These are phyloP conservation scores for Nemopilema nomurai DNA, from an alignment of 30 jellyfish, hydroid and myxozoan genomes.

Conservation along the genomic window DNA sequence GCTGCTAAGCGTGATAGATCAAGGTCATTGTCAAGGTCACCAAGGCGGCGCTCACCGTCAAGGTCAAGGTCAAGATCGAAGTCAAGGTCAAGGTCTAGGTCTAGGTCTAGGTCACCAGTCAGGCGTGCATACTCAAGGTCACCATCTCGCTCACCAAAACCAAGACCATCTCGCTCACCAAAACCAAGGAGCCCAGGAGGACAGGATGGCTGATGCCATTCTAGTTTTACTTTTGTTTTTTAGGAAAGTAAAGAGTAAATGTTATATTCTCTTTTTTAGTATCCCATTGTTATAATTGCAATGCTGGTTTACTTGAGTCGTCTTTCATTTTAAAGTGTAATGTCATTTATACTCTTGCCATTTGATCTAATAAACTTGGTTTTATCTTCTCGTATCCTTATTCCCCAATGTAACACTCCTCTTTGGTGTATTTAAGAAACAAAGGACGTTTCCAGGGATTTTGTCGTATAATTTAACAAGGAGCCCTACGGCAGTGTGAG, in stretches of 20 bases:
- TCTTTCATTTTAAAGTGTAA: too few species aligned
- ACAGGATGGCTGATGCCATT: slow-evolving; percentile 9
- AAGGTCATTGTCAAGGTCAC: slow-evolving; percentile 63
- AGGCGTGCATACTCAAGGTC: slow-evolving; percentile 62
- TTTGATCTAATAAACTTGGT: too few species aligned
- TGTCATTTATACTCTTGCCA: too few species aligned
- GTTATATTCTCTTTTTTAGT: background rate
- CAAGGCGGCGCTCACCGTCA: slow-evolving; percentile 51
- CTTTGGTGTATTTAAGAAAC: too few species aligned
- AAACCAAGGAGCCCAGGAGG: slow-evolving; percentile 51
- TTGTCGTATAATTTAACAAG: too few species aligned
- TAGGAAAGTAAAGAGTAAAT: background rate
- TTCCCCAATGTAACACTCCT: too few species aligned
- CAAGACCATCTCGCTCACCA: slow-evolving; percentile 70
- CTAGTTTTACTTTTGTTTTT: background rate
- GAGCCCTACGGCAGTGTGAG: too few species aligned
- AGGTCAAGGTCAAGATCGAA: slow-evolving; percentile 19
- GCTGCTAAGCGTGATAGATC: slow-evolving; percentile 52
- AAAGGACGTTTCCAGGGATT: too few species aligned
- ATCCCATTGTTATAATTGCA: background rate
- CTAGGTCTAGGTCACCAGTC: slow-evolving; percentile 69
- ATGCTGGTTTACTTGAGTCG: too few species aligned
- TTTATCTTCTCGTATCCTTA: too few species aligned
- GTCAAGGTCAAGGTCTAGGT: slow-evolving; percentile 70
- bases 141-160: slow-evolving; percentile 67